phyloP scores from a whole-genome alignment of 2,888 invertebrate species.

The Halictus ligatus region DNA sequence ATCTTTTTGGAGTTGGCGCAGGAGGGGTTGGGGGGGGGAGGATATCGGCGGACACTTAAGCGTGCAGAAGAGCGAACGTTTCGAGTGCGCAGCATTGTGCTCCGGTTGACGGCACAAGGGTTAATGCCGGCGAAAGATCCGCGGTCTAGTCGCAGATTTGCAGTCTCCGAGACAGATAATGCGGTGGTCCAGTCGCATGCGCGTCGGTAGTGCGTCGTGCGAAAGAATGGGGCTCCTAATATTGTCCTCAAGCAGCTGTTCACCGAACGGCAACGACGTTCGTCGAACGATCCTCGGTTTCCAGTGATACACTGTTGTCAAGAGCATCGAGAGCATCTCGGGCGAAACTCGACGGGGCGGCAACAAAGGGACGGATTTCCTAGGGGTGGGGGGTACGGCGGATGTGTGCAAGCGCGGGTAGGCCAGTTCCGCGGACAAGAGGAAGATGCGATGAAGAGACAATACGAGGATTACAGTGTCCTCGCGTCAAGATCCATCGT shows the following conservation, averaged over 20 bases:
- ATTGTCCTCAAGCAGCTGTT: not conserved
- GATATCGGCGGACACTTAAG: not conserved
- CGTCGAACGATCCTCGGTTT: slow-evolving; percentile 11
- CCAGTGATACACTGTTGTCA: slow-evolving; percentile 5
- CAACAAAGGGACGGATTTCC: slow-evolving; percentile 47
- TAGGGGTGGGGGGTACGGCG: not conserved
- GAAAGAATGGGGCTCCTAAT: not conserved
- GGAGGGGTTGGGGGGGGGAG: not conserved
- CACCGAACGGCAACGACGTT: not conserved
- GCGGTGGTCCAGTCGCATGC: not conserved
- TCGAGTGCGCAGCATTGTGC: not conserved
- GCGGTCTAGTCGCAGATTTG: not conserved
- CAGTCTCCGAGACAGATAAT: not conserved
- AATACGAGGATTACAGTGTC: slow-evolving; percentile 68
- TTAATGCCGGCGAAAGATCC: not conserved
- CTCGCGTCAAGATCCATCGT: slow-evolving; percentile 63
- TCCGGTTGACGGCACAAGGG: not conserved
- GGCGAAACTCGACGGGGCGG: slow-evolving; percentile 8
- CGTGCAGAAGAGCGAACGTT: not conserved
- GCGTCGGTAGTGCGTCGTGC: not conserved
- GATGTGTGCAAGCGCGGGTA: not conserved
- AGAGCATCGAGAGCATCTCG: slow-evolving; percentile 32
- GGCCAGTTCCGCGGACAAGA: slow-evolving; percentile 30
- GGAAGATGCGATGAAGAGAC: slow-evolving; percentile 66
- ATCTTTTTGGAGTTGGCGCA: too few species aligned